Percentiles rank a stretch among this genome's conserved stretches.
Evolutionary conservation across 1,140 invertebrate species (phyloP).

Genomic region (Drosophila varians): DNA sequence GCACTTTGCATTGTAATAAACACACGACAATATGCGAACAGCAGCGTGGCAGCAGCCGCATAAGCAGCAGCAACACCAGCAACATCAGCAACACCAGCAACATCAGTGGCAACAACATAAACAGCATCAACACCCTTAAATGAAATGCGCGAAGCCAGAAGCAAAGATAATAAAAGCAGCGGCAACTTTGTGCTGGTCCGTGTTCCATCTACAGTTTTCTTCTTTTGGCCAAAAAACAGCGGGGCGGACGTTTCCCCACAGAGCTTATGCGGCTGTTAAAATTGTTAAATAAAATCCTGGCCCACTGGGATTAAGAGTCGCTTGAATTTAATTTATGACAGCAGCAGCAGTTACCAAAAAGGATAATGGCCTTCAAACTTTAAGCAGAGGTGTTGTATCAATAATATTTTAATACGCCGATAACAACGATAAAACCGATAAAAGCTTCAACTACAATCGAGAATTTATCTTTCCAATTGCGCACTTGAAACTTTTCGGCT

Average conservation of each 20-base stretch:
- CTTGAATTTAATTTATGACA: not conserved
- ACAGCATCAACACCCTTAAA: constrained; percentile 33
- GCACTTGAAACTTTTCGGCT: constrained; percentile 1
- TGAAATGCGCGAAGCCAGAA: constrained; percentile 13
- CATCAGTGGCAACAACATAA: constrained; percentile 21
- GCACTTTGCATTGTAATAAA: constrained; percentile 73
- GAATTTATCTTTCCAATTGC: not conserved
- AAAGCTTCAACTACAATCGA: not conserved
- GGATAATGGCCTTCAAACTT: not conserved
- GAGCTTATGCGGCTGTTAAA: constrained; percentile 34
- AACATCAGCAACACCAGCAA: too few species aligned
- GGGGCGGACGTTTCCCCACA: not conserved
- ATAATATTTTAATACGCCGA: not conserved
- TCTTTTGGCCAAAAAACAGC: constrained; percentile 28
- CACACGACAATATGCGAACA: constrained; percentile 68
- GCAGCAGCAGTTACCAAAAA: not conserved
- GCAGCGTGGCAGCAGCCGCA: constrained; percentile 4
- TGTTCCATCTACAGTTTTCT: constrained; percentile 35
- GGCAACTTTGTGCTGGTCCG: constrained; percentile 18
- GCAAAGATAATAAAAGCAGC: constrained; percentile 41
- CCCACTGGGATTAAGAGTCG: constrained; percentile 19
- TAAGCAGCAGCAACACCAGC: constrained; percentile 1
- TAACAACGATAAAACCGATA: too few species aligned
- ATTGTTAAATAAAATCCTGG: constrained; percentile 23
- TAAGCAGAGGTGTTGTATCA: not conserved